phyloP scores from a whole-genome alignment of 1,140 invertebrate genomes.

The Drosophila santomea region DNA sequence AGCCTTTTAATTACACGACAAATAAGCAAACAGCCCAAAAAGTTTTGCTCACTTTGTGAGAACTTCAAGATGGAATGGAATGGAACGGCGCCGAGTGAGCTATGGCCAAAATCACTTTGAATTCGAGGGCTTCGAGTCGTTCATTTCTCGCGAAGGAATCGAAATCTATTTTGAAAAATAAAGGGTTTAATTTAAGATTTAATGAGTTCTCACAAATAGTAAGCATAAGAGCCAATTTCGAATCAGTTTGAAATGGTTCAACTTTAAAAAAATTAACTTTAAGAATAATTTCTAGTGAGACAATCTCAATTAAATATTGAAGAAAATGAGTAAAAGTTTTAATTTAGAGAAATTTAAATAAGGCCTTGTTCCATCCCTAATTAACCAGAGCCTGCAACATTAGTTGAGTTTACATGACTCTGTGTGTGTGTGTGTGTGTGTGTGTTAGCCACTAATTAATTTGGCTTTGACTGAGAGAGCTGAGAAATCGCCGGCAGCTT shows the following conservation, averaged over 20 bases:
- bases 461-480: conserved; percentile 61
- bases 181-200: too few relatives aligned
- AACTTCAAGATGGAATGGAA: conserved; percentile 45
- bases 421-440: conserved; percentile 3
- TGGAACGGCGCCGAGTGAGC: conserved; percentile 6
- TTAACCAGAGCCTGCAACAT: conserved; percentile 9
- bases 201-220: too few relatives aligned
- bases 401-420: conserved; percentile 26
- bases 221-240: too few relatives aligned
- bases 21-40: conserved; percentile 75
- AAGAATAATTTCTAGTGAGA: too few relatives aligned
- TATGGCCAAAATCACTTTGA: conserved; percentile 39
- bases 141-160: background rate
- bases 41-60: conserved; percentile 50
- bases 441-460: conserved; percentile 59
- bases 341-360: background rate
- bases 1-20: conserved; percentile 80
- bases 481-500: conserved; percentile 53
- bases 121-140: conserved; percentile 14
- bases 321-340: too few relatives aligned
- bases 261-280: too few relatives aligned
- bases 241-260: too few relatives aligned
- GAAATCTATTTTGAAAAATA: background rate
- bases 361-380: conserved; percentile 22
- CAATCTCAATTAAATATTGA: too few relatives aligned